Evolutionary conservation across 2,888 invertebrate genomes (phyloP).

Genomic region (Leptogaster cylindrica): DNA sequence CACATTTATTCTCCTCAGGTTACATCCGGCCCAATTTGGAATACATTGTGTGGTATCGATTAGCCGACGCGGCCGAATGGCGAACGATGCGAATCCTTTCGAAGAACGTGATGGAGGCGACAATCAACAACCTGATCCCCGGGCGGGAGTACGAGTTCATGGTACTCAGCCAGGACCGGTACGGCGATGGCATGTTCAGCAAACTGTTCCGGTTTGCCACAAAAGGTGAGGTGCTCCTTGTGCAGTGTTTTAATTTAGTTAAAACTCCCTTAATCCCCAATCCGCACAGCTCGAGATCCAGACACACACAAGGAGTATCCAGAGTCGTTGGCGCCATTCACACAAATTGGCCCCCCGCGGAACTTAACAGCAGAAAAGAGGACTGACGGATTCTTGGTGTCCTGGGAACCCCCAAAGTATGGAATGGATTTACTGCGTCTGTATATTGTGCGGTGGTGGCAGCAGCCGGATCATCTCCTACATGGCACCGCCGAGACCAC

Average conservation of each 20-base stretch:
- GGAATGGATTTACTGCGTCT: constrained; percentile 66
- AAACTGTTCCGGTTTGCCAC: constrained; percentile 80
- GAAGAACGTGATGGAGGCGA: constrained; percentile 76
- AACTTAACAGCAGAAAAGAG: constrained; percentile 75
- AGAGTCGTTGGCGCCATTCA: constrained; percentile 53
- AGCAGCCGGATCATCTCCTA: constrained; percentile 70
- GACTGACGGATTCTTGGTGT: constrained; percentile 77
- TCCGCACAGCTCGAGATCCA: neutral
- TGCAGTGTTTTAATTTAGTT: too few relatives aligned
- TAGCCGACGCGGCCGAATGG: constrained; percentile 80
- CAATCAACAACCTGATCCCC: constrained; percentile 76
- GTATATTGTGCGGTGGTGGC: constrained; percentile 76
- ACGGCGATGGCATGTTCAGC: constrained; percentile 90
- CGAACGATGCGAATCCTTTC: constrained; percentile 78
- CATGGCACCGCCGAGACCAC: constrained; percentile 72
- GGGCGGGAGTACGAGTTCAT: constrained; percentile 87
- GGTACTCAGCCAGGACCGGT: constrained; percentile 84
- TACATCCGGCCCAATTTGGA: constrained; percentile 77
- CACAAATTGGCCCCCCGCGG: constrained; percentile 67
- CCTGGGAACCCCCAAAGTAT: constrained; percentile 73
- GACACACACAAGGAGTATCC: constrained; percentile 49
- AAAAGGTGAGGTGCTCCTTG: too few relatives aligned
- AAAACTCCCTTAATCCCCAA: too few relatives aligned
- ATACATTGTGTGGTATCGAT: constrained; percentile 86
- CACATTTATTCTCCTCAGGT: constrained; percentile 62